Evolutionary conservation across 2,113 vertebrate genomes (phyloP).

Genomic region (Beaufortia kweichowensis): DNA sequence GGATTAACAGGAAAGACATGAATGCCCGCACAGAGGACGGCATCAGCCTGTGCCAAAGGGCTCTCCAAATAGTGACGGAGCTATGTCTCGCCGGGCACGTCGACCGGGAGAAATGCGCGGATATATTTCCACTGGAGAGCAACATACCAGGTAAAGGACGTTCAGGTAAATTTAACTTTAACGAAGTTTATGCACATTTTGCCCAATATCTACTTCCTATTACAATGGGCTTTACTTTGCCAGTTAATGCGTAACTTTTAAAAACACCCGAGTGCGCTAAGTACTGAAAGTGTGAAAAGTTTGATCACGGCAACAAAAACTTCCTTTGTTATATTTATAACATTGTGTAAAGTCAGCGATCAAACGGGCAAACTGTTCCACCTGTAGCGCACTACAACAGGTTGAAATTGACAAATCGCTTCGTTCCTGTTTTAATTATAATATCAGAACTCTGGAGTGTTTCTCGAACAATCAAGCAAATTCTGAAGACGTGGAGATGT

Average conservation of each 20-base stretch:
- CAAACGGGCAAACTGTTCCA: background rate
- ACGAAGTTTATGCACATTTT: background rate
- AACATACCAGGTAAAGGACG: slow-evolving; percentile 81
- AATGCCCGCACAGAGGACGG: slow-evolving; percentile 85
- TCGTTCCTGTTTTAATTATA: background rate
- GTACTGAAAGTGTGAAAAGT: background rate
- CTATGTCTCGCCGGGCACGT: slow-evolving; percentile 91
- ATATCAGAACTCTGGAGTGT: background rate
- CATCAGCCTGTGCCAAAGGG: slow-evolving; percentile 90
- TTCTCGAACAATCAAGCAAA: background rate
- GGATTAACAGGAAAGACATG: slow-evolving; percentile 85
- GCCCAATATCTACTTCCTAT: background rate
- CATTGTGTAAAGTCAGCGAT: background rate
- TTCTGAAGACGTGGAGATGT: background rate
- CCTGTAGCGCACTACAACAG: slow-evolving; percentile 61
- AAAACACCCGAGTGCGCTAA: background rate
- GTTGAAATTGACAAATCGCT: slow-evolving; percentile 38
- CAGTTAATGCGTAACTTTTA: background rate
- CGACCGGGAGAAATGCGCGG: slow-evolving; percentile 88
- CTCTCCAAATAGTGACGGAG: slow-evolving; percentile 92
- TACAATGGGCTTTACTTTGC: background rate
- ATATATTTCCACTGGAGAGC: slow-evolving; percentile 84
- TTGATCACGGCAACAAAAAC: background rate
- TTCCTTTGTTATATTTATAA: background rate
- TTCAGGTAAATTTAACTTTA: slow-evolving; percentile 80